Evolutionary conservation across 1,140 invertebrate species (phyloP).

Genomic region (Ceratina australensis): DNA sequence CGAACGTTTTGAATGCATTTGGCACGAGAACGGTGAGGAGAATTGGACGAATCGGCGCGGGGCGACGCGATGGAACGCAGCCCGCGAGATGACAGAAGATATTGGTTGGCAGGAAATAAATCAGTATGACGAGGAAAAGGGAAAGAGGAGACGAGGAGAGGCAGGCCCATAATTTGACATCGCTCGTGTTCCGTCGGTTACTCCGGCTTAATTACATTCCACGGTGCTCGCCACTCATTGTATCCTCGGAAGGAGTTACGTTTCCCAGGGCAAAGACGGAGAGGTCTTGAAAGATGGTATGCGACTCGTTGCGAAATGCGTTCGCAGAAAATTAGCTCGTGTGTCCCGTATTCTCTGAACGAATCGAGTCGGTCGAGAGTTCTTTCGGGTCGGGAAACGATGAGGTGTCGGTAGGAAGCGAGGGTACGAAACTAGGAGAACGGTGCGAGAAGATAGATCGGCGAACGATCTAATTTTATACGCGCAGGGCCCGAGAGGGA

Average conservation of each 20-base stretch:
- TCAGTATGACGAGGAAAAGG: conserved; percentile 73
- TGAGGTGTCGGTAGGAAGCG: background rate
- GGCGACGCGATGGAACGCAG: background rate
- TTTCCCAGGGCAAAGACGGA: conserved; percentile 42
- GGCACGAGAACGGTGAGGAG: too few species aligned
- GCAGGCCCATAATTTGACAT: conserved; percentile 76
- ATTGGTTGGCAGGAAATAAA: conserved; percentile 69
- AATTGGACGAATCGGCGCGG: too few species aligned
- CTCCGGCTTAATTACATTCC: conserved; percentile 79
- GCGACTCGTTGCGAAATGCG: background rate
- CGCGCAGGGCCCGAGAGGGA: conserved; percentile 45
- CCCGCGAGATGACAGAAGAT: conserved; percentile 6
- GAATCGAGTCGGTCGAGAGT: background rate
- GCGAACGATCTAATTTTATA: conserved; percentile 64
- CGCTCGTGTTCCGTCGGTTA: conserved; percentile 71
- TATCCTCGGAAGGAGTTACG: conserved; percentile 65
- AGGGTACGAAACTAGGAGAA: conserved; percentile 27
- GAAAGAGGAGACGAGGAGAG: conserved; percentile 36
- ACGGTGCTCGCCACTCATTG: conserved; percentile 69
- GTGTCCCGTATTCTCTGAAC: background rate
- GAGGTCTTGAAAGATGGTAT: conserved; percentile 34
- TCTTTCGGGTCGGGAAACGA: background rate
- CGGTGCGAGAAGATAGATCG: conserved; percentile 49
- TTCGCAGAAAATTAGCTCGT: background rate
- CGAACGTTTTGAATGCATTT: too few species aligned